These are phyloP conservation scores for Zosterops borbonicus DNA, from an alignment of 2,113 vertebrate species.

Conservation along the genomic window DNA sequence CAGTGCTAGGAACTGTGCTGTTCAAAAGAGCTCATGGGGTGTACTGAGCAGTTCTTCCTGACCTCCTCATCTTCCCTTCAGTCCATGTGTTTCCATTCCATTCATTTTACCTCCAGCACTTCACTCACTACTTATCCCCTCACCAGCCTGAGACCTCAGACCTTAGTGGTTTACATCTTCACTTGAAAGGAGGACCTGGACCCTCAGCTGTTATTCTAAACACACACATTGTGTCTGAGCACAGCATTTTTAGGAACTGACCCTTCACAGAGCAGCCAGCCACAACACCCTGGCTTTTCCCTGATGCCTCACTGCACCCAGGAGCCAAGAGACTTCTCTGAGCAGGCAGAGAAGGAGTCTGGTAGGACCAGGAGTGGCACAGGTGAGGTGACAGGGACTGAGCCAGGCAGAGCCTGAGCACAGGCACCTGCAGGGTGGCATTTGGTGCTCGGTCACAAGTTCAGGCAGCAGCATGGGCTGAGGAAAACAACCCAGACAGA, in stretches of 20 bases:
- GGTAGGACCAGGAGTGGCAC: background rate
- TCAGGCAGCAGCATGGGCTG: slow-evolving; percentile 27
- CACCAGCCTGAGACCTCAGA: background rate
- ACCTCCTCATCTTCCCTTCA: background rate
- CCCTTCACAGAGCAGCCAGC: background rate
- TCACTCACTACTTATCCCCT: background rate
- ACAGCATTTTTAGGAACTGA: background rate
- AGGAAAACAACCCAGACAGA: slow-evolving; percentile 1
- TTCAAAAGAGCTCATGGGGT: background rate
- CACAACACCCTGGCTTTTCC: background rate
- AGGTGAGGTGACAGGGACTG: background rate
- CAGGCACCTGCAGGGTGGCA: slow-evolving; percentile 4
- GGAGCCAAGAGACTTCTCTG: background rate
- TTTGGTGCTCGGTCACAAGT: background rate
- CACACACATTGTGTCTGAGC: background rate
- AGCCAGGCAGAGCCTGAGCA: background rate
- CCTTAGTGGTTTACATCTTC: background rate
- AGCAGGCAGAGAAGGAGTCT: background rate
- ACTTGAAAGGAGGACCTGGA: background rate
- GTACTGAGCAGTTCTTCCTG: background rate
- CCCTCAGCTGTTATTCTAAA: background rate
- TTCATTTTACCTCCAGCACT: background rate
- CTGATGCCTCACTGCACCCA: background rate
- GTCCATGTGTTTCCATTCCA: background rate
- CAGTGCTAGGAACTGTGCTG: background rate